A percentile compares a stretch with the other conserved stretches of the same genome.
Evolutionary conservation across 1,140 invertebrate genomes (phyloP).

Genomic region (Phthorimaea operculella): DNA sequence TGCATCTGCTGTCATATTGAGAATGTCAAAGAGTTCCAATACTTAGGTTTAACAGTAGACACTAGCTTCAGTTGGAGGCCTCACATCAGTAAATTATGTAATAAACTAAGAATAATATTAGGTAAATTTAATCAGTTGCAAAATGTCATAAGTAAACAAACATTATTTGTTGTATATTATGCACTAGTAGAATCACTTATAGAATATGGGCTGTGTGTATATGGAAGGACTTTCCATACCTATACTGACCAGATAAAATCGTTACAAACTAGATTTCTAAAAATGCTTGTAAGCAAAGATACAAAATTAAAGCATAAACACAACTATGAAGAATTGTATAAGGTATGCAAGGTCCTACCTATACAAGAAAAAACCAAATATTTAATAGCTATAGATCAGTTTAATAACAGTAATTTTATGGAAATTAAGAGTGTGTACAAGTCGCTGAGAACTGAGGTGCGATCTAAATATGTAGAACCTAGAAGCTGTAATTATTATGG

Average conservation of each 20-base stretch:
- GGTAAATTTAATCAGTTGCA: not conserved
- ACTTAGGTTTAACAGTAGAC: not conserved
- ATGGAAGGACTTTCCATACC: not conserved
- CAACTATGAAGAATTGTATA: conserved; percentile 1
- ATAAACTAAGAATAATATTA: conserved; percentile 3
- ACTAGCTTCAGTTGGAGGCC: not conserved
- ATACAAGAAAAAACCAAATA: not conserved
- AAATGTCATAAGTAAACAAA: not conserved
- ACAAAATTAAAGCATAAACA: not conserved
- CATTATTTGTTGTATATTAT: not conserved
- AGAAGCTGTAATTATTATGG: too few relatives aligned
- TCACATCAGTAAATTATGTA: not conserved
- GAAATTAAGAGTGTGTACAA: too few relatives aligned
- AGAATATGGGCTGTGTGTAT: not conserved
- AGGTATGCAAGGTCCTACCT: not conserved
- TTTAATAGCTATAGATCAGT: not conserved
- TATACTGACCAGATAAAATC: not conserved
- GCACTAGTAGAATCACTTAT: not conserved
- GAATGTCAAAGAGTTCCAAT: not conserved
- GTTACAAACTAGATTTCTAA: conserved; percentile 1
- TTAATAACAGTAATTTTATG: too few relatives aligned
- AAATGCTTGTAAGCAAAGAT: not conserved
- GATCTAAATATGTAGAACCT: too few relatives aligned
- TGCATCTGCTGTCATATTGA: not conserved
- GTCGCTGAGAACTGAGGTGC: too few relatives aligned